Percentiles rank a stretch among this genome's conserved stretches.
Evolutionary conservation across 2,113 vertebrate genomes (phyloP).

Genomic region (Calypte anna): DNA sequence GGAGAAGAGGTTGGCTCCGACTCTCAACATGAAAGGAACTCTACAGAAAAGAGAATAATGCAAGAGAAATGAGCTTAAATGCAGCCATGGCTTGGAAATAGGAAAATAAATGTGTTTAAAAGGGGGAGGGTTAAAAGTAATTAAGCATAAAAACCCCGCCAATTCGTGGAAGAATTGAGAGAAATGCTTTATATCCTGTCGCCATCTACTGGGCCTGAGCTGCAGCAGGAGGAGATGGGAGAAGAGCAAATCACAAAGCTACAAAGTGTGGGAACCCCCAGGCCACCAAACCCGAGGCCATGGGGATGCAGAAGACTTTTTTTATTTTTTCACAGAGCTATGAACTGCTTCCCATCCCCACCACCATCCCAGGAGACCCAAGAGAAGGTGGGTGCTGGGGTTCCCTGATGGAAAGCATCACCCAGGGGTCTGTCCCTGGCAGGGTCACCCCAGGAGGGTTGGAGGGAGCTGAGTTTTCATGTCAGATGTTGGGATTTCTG

Average conservation of each 20-base stretch:
- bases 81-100: not conserved
- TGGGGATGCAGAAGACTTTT: no score
- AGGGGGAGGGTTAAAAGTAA: not conserved
- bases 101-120: not conserved
- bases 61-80: not conserved
- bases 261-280: not conserved
- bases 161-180: not conserved
- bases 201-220: constrained; percentile 57
- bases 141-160: not conserved
- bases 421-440: not conserved
- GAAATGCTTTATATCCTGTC: constrained; percentile 59
- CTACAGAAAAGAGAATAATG: fast-evolving
- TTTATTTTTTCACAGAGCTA: not conserved
- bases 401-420: fast-evolving
- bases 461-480: not conserved
- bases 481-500: not conserved
- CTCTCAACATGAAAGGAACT: not conserved
- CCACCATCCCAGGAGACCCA: not conserved
- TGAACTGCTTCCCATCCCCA: not conserved
- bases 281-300: not conserved
- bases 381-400: not conserved
- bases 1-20: not conserved
- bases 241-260: not conserved
- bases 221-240: not conserved
- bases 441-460: not conserved